Evolutionary conservation across 2,797 vertebrate species (phyloP), one percentile per base, ranked within the genome.

Genomic region (Kryptopterus vitreolus): DNA sequence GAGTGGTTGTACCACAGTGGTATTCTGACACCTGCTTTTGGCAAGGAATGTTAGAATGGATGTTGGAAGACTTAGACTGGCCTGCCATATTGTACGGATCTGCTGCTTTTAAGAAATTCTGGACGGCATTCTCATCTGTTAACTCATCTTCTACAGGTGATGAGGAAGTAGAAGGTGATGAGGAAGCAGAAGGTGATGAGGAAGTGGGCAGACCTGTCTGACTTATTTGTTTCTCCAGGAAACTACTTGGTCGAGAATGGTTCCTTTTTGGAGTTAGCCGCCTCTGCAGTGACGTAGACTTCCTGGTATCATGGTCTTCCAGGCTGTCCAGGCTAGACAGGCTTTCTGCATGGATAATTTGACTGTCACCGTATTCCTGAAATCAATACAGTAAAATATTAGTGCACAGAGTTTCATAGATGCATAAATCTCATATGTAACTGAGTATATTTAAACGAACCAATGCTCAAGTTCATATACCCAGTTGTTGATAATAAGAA

Each of bases 311-410:
- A 52, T 86, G 68, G 62, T 81, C 79, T 65, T 98, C 96, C 87
- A 98, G 93, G 87, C 97, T 98, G 90, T 98, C 97, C 86, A 93
- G 88, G 89, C 95, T 96, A 22, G 90, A 95, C 72, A 96, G 83
- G 77, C 94, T 97, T 85, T 95, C 95, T 81, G 94, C 94, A 84
- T 88, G 88, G 78, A 89, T 88, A 87, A 89, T 87, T 80, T 92
- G 89, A 83, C 92, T 90, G 81, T 92, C 85, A 84, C 91, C 89
- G 85, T 91, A 89, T 85, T 93, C 94, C 96, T 98, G 86, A 81
- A 92, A 65, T 89, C 29, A 91, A 83, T 69, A 83, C 15, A 63
- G 43, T 46, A 61, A 16, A 24, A 75, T 48, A 59, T 59, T 61
- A 58, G 15, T 4, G 0, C 43, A 26, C 8, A 15, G 31, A 55